Evolutionary conservation across 2,888 invertebrate genomes (phyloP).

Genomic region (Oscheius sp.): DNA sequence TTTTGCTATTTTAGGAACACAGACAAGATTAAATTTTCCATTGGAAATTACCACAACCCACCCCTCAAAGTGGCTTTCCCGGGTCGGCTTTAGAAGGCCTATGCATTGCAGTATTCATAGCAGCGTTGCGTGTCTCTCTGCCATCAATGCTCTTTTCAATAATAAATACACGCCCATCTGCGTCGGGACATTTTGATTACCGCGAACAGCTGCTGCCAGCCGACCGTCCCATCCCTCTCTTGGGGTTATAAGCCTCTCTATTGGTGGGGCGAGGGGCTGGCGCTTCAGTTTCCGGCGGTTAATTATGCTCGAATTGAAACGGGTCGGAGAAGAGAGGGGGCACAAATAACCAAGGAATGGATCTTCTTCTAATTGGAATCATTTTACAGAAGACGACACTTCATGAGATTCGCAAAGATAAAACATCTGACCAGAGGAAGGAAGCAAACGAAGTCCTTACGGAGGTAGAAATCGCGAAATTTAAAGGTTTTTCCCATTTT

Average conservation of each 20-base stretch:
- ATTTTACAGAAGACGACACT: conserved; percentile 44
- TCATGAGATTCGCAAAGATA: conserved; percentile 45
- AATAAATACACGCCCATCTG: conserved; percentile 26
- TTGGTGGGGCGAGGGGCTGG: not conserved
- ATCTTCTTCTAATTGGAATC: conserved; percentile 10
- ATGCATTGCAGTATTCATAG: conserved; percentile 24
- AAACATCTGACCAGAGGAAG: conserved; percentile 39
- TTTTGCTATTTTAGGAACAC: too few relatives aligned
- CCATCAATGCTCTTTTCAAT: conserved; percentile 24
- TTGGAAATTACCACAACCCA: too few relatives aligned
- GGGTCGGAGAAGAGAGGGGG: too few relatives aligned
- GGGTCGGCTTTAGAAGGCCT: too few relatives aligned
- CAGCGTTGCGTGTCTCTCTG: conserved; percentile 24
- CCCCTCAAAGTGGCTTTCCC: not conserved
- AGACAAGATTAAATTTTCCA: too few relatives aligned
- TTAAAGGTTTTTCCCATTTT: conserved; percentile 12
- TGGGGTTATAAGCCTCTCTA: too few relatives aligned
- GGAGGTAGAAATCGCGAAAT: conserved; percentile 37
- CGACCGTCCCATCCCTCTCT: too few relatives aligned
- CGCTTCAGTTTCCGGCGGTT: conserved; percentile 2
- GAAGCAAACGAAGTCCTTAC: conserved; percentile 28
- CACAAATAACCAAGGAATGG: too few relatives aligned
- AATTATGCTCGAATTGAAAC: conserved; percentile 29
- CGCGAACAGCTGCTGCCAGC: conserved; percentile 25
- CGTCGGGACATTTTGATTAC: conserved; percentile 18